Evolutionary conservation across 2,888 invertebrate genomes (phyloP).

Genomic region (Dysmachus trigonus): DNA sequence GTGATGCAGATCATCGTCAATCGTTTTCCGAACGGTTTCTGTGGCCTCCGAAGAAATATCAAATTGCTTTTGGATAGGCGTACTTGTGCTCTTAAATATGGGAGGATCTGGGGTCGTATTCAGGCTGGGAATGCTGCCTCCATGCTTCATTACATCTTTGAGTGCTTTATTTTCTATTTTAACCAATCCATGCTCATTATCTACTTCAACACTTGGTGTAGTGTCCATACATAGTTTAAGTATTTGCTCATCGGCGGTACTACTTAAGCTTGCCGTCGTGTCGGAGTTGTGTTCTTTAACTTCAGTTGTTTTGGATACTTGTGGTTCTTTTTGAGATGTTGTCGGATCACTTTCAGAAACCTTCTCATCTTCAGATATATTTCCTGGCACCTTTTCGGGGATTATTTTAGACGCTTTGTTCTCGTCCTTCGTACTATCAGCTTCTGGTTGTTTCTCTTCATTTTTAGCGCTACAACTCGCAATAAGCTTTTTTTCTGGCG

Average conservation of each 20-base stretch:
- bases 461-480: no score
- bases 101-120: constrained; percentile 45
- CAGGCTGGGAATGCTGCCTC: constrained; percentile 49
- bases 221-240: constrained; percentile 23
- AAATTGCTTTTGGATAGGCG: constrained; percentile 51
- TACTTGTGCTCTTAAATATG: constrained; percentile 46
- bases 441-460: neutral
- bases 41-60: constrained; percentile 51
- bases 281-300: neutral
- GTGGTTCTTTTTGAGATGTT: neutral
- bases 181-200: neutral
- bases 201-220: neutral
- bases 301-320: neutral
- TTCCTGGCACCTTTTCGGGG: neutral
- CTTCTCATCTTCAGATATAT: neutral
- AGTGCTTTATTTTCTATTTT: constrained; percentile 49
- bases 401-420: neutral
- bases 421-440: neutral
- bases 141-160: constrained; percentile 48
- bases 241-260: constrained; percentile 25
- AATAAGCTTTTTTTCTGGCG: neutral
- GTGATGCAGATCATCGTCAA: constrained; percentile 18
- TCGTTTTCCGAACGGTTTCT: constrained; percentile 40
- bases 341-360: neutral
- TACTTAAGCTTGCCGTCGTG: constrained; percentile 21